These are phyloP conservation scores for Leptinotarsa texana DNA, from an alignment of 1,140 invertebrate genomes.

Conservation along the genomic window DNA sequence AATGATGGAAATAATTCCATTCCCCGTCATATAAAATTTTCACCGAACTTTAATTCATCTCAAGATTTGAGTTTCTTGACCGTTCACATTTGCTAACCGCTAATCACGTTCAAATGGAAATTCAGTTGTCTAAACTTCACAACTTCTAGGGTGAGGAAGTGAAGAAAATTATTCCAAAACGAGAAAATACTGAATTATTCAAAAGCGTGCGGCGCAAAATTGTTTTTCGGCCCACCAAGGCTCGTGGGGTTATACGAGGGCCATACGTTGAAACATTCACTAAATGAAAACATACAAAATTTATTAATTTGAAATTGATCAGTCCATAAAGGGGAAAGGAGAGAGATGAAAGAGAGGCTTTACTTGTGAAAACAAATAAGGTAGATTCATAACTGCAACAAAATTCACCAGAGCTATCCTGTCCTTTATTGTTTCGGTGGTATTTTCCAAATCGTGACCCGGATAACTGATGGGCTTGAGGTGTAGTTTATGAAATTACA, in stretches of 20 bases:
- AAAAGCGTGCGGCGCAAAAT: background rate
- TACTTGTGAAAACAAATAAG: too few relatives aligned
- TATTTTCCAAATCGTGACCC: too few relatives aligned
- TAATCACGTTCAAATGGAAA: background rate
- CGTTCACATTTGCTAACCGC: background rate
- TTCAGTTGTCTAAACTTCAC: background rate
- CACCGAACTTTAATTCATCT: too few relatives aligned
- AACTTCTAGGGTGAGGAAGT: background rate
- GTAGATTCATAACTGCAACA: too few relatives aligned
- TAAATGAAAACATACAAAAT: background rate
- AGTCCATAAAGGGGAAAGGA: too few relatives aligned
- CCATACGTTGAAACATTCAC: background rate
- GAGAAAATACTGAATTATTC: slow-evolving; percentile 6
- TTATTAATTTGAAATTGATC: background rate
- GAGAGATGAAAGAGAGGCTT: too few relatives aligned
- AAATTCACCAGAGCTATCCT: too few relatives aligned
- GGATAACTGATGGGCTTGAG: too few relatives aligned
- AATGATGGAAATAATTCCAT: too few relatives aligned
- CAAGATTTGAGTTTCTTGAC: background rate
- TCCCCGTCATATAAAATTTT: too few relatives aligned
- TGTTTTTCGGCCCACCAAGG: background rate
- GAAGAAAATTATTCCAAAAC: background rate
- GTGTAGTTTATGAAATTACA: too few relatives aligned
- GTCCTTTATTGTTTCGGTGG: too few relatives aligned
- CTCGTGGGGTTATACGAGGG: background rate